Percentiles rank a stretch among this genome's conserved stretches.
phyloP scores from a whole-genome alignment of 2,113 vertebrate genomes.

The Donacobius atricapilla region DNA sequence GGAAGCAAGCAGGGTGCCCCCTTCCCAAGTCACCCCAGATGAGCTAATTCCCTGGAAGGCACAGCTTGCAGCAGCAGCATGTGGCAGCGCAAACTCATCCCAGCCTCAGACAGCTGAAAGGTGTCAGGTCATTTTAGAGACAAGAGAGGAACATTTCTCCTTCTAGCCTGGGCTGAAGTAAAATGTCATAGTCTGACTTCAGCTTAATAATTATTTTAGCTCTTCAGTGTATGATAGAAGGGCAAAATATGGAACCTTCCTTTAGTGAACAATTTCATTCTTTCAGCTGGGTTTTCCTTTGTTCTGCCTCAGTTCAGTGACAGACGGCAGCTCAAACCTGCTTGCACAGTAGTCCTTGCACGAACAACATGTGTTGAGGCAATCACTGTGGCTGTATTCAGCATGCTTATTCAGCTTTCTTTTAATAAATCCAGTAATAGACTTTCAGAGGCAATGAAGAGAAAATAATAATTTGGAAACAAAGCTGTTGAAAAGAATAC shows the following conservation, averaged over 20 bases:
- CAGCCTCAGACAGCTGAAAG: not conserved
- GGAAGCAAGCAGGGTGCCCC: not conserved
- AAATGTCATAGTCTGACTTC: not conserved
- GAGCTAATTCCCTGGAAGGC: not conserved
- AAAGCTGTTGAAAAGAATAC: conserved; percentile 32
- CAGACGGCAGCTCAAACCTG: not conserved
- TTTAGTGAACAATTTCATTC: not conserved
- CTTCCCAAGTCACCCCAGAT: not conserved
- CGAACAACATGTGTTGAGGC: conserved; percentile 20
- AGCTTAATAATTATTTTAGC: not conserved
- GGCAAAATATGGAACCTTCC: not conserved
- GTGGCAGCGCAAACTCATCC: not conserved
- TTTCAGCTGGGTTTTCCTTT: not conserved
- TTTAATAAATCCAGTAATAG: conserved; percentile 53
- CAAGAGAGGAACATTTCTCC: not conserved
- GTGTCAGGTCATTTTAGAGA: not conserved
- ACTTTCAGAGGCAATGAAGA: conserved; percentile 29
- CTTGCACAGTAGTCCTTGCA: not conserved
- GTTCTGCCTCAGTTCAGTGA: not conserved
- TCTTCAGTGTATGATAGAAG: not conserved
- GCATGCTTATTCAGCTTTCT: conserved; percentile 21
- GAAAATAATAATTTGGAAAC: conserved; percentile 41
- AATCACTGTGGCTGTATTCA: conserved; percentile 15
- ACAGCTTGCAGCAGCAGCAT: not conserved
- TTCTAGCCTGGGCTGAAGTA: not conserved